Percentiles rank a stretch among this genome's conserved stretches.
phyloP scores from a whole-genome alignment of 1,140 invertebrate genomes.

The Dufourea novaeangliae region DNA sequence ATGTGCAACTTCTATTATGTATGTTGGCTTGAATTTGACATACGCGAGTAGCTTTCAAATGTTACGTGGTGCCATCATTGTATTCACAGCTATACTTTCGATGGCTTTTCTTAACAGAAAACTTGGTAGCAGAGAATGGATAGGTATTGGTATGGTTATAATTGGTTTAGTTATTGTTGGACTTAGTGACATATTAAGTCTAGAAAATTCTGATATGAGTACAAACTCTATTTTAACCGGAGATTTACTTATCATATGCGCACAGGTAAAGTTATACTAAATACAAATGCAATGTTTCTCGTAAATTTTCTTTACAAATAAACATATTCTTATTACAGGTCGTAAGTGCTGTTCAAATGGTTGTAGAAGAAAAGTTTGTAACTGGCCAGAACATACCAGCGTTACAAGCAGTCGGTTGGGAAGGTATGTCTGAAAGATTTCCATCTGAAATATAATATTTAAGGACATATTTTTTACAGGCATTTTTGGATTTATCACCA shows the following conservation, averaged over 20 bases:
- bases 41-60: constrained; percentile 98
- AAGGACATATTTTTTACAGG: constrained; percentile 78
- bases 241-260: constrained; percentile 94
- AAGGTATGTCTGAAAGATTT: constrained; percentile 83
- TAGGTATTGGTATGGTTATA: constrained; percentile 91
- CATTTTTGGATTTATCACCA: constrained; percentile 91
- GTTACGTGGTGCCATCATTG: constrained; percentile 96
- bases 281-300: neutral
- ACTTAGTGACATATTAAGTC: constrained; percentile 86
- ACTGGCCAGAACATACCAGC: constrained; percentile 91
- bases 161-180: constrained; percentile 92
- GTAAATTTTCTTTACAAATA: neutral
- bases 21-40: constrained; percentile 94
- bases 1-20: constrained; percentile 92
- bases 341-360: constrained; percentile 95
- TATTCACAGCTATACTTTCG: constrained; percentile 96
- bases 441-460: neutral
- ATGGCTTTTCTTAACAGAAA: constrained; percentile 91
- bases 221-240: constrained; percentile 94
- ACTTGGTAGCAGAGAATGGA: constrained; percentile 89
- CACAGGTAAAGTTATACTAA: constrained; percentile 83
- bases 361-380: constrained; percentile 96
- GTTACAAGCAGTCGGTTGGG: constrained; percentile 94
- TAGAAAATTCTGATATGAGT: constrained; percentile 80
- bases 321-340: constrained; percentile 79